Evolutionary conservation across 37 sponge, comb jelly and placozoan species (phyloP), one percentile per base, ranked within the genome.

Genomic region (Dysidea cf. avara): DNA sequence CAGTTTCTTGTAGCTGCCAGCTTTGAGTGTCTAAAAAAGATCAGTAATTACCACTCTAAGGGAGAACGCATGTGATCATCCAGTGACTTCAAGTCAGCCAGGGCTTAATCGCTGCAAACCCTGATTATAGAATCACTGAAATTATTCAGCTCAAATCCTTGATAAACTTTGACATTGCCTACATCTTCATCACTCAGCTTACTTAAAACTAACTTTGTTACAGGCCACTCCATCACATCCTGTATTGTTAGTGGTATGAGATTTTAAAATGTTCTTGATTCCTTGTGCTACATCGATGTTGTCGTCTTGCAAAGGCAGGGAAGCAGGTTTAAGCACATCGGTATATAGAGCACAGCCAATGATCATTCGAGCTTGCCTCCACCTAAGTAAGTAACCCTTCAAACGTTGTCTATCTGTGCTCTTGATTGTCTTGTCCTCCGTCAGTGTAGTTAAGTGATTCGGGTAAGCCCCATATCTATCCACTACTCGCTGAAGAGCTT

Each of bases 401-500:
- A 75, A 16, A 12, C 53, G 37, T 1, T 53, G 65, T 37, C 40
- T 59, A 49, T 75, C 76, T 40, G 21, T 31, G 7, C 21, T 21
- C 1, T 32, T 75, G 48, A 49, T 64, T 26, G 65, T 37, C 38
- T 46, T 2, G 32, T 68, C 54, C 12, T 48, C 65, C 0, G 20
- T 65, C n/a, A 75, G 2, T 25, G 76, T 21, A n/a, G 30, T 9
- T 14, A 74, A 32, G 49, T 60, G 65, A 38, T 43, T 16, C 1
- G 32, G 16, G 33, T 46, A 75, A 1, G 65, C 65, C 28, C 65
- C 65, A 62, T n/a, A 61, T 0, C 53, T 12, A 75, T 75, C 76
- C 62, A 75, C 65, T 2, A 74, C 31, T 28, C 76, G 65, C 64
- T 75, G 76, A 13, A 75, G 52, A 49, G 76, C 65, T 18, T 73